Conservation (phyloP, 2,113 vertebrate genomes). For the Dicrurus megarhynchus region DNA sequence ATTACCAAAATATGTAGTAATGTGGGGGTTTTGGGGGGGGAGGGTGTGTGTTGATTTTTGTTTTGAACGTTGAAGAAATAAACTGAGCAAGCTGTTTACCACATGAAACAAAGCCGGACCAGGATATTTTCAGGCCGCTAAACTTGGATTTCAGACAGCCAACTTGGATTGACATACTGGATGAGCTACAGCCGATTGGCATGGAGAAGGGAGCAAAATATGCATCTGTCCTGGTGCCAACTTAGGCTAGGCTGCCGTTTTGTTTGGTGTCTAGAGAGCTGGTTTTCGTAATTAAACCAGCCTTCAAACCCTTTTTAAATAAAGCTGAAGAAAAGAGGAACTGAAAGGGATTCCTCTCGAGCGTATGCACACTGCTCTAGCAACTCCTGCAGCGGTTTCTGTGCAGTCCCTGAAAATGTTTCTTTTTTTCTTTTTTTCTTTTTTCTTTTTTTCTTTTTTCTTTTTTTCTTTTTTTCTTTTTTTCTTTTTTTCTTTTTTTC, state of each 20-base stretch:
- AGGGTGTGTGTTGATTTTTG: slow-evolving; percentile 3
- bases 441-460: background rate
- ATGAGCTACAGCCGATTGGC: slow-evolving; percentile 59
- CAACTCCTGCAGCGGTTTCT: slow-evolving; percentile 39
- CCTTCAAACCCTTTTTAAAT: slow-evolving; percentile 64
- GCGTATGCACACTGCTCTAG: slow-evolving; percentile 62
- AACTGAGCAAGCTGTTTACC: slow-evolving; percentile 42
- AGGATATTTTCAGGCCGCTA: slow-evolving; percentile 60
- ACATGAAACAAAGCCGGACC: slow-evolving; percentile 32
- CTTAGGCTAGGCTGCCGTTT: slow-evolving; percentile 62
- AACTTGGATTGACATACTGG: slow-evolving; percentile 53
- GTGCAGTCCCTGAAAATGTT: slow-evolving; percentile 30
- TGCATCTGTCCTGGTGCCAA: slow-evolving; percentile 65
- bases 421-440: background rate
- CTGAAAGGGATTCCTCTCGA: slow-evolving; percentile 66
- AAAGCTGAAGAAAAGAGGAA: slow-evolving; percentile 66
- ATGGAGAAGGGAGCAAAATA: slow-evolving; percentile 64
- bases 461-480: background rate
- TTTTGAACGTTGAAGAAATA: background rate
- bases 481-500: background rate
- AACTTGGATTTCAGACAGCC: slow-evolving; percentile 50
- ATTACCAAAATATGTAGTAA: background rate
- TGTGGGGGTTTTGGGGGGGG: background rate
- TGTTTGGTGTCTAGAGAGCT: slow-evolving; percentile 69
- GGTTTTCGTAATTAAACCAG: slow-evolving; percentile 67